phyloP scores from a whole-genome alignment of 2,113 vertebrate genomes.

The Astur gentilis region DNA sequence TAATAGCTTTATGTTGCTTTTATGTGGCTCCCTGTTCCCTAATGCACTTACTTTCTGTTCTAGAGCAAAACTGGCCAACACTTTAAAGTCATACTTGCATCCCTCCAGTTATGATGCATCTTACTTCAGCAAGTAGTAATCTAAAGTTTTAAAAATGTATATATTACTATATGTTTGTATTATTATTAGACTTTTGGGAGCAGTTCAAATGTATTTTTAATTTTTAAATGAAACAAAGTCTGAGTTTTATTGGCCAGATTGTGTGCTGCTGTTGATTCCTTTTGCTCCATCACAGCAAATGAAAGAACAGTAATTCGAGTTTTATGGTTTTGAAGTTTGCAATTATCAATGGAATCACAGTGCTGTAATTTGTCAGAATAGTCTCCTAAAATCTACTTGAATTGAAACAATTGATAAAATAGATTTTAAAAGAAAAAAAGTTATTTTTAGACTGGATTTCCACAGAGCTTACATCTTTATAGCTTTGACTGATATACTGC shows the following conservation, averaged over 20 bases:
- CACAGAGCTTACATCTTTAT: background rate
- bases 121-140: background rate
- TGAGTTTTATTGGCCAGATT: background rate
- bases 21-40: conserved; percentile 21
- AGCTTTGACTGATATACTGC: background rate
- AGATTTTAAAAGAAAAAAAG: background rate
- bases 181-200: background rate
- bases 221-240: background rate
- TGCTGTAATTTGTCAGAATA: background rate
- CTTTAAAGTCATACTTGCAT: background rate
- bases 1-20: conserved; percentile 38
- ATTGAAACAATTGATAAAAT: background rate
- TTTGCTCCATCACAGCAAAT: background rate
- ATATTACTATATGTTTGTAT: background rate
- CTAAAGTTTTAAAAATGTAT: background rate
- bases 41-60: conserved; percentile 14
- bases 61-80: background rate
- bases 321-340: background rate
- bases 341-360: background rate
- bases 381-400: background rate
- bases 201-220: background rate
- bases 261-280: background rate
- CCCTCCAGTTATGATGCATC: background rate
- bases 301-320: background rate
- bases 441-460: background rate